Base-by-base conservation (phyloP, 2,888 invertebrate species). In the Pandemis cinnamomeana region DNA sequence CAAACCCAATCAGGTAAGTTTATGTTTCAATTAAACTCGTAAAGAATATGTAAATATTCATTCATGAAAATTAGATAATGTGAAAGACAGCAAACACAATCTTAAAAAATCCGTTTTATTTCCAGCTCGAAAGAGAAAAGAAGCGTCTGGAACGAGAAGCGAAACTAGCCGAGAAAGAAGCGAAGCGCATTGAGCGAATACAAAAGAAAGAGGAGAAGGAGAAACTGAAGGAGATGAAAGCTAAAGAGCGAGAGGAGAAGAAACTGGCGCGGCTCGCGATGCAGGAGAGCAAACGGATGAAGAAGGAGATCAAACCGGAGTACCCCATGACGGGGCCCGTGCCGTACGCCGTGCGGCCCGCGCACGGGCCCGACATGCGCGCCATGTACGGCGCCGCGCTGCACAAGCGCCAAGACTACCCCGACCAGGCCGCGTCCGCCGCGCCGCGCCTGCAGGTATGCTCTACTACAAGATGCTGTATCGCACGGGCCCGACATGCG, bases 91-190 rank as follows among this genome's bases (percentile, higher is more conserved):
- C 11, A 11, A 58, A 58, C 1, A 58, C 27, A 11, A 5, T 11
- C 10, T 36, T 62, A 41, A 46, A 48, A 36, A 36, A 13, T n/a
- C 7, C 5, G n/a, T 46, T 6, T 46, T 7, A 46, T 8, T 80
- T 79, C 6, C 83, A 95, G 91, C 82, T 91, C 60, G 95, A 95
- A 82, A 91, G 94, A 68, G 95, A 95, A 75, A 95, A 94, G 81
- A 95, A 95, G 77, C 87, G 94, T 0, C 94, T 92, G 80, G 95
- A 95, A 80, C 89, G 91, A 13, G 95, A 95, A 84, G 92, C 92
- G 27, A 93, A 93, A 78, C 85, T 87, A 75, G 90, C 91, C 0
- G 94, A 95, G 62, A 95, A 95, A 55, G 94, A 94, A 81, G 93
- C 94, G 13, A 88, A 89, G 63, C 87, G 88, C 70, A 77, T 91